phyloP scores from a whole-genome alignment of 2,113 vertebrate genomes.

The Marmota monax region DNA sequence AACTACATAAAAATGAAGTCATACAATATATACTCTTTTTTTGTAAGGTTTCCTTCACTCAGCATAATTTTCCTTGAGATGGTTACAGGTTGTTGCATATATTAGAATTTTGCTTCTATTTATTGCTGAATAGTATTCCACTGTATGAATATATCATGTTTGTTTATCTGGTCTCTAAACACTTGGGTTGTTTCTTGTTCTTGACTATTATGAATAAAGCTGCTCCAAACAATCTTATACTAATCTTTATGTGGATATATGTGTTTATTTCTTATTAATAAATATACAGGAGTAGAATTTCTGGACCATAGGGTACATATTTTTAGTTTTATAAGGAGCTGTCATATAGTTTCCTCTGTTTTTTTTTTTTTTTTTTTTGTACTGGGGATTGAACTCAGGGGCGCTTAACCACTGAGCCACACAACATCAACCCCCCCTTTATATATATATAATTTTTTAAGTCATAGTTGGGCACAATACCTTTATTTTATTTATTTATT shows the following conservation, averaged over 20 bases:
- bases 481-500: too few relatives aligned
- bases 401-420: too few relatives aligned
- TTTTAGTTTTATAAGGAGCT: too few relatives aligned
- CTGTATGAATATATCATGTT: neutral
- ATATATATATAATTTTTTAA: too few relatives aligned
- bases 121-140: neutral
- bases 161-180: neutral
- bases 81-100: neutral
- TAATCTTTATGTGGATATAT: neutral
- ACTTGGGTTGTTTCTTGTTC: neutral
- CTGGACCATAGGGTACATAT: neutral
- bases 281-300: neutral
- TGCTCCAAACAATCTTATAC: neutral
- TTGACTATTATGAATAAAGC: neutral
- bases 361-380: too few relatives aligned
- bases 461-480: too few relatives aligned
- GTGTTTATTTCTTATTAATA: too few relatives aligned
- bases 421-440: too few relatives aligned
- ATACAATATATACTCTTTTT: neutral
- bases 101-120: neutral
- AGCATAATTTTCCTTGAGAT: conserved; percentile 1
- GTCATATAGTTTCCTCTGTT: neutral
- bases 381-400: too few relatives aligned
- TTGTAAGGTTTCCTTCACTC: neutral
- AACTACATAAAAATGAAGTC: neutral